Conservation (phyloP, 1,140 invertebrate genomes). For the Drosophila ambigua region DNA sequence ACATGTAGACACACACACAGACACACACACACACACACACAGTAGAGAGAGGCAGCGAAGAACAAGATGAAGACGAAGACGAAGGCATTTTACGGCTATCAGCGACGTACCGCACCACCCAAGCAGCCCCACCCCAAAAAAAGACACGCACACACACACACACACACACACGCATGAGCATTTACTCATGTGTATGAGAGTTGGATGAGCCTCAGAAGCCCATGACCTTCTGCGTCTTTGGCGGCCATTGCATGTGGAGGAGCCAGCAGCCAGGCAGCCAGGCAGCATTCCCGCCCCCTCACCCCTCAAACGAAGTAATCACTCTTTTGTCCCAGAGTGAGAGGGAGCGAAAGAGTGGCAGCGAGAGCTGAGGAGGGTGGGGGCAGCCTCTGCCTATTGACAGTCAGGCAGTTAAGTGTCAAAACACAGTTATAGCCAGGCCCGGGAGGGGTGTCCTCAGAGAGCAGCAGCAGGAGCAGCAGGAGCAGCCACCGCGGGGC, state of each 20-base stretch:
- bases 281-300: too few relatives aligned
- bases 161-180: not conserved
- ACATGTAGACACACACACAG: conserved; percentile 45
- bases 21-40: conserved; percentile 9
- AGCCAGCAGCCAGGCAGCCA: conserved; percentile 13
- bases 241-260: conserved; percentile 54
- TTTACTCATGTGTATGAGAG: conserved; percentile 1
- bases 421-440: conserved; percentile 65
- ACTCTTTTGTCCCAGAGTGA: conserved; percentile 49
- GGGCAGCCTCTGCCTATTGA: conserved; percentile 54
- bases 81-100: conserved; percentile 54
- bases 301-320: conserved; percentile 56
- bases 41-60: conserved; percentile 10
- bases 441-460: not conserved
- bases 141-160: conserved; percentile 4
- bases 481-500: not conserved
- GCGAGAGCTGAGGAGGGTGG: not conserved
- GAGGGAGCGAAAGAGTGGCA: not conserved
- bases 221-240: conserved; percentile 76
- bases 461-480: not conserved
- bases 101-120: too few relatives aligned
- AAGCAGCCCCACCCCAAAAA: not conserved
- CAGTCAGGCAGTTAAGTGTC: conserved; percentile 64
- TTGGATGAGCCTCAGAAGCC: conserved; percentile 20
- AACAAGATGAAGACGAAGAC: conserved; percentile 38